Conservation (phyloP, 2,797 vertebrate species). For the Sebastes reedi region DNA sequence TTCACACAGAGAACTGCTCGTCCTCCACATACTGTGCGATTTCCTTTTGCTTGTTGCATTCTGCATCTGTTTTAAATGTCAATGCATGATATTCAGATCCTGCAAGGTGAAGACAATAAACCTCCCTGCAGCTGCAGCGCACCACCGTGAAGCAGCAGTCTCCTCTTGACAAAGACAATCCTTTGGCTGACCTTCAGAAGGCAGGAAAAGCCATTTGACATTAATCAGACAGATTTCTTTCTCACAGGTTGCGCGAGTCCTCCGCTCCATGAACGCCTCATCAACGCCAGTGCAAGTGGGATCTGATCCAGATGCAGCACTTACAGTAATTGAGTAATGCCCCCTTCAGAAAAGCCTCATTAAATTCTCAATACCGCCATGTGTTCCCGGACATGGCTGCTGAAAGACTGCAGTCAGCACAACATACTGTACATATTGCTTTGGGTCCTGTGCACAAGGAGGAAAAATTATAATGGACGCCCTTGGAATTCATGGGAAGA, state of each 20-base stretch:
- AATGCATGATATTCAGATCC: neutral
- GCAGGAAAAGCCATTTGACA: conserved; percentile 37
- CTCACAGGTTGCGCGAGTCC: conserved; percentile 29
- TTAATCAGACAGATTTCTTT: conserved; percentile 39
- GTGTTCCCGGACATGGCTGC: conserved; percentile 62
- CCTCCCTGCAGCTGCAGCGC: neutral
- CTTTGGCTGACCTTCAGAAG: conserved; percentile 58
- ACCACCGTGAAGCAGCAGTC: neutral
- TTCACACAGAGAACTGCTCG: neutral
- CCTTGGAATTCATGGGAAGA: conserved; percentile 13
- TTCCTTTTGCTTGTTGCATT: neutral
- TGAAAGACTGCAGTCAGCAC: conserved; percentile 63
- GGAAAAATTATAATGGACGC: conserved; percentile 5
- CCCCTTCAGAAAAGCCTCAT: conserved; percentile 75
- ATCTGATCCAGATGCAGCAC: conserved; percentile 68
- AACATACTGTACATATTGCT: conserved; percentile 29
- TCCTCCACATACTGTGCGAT: neutral
- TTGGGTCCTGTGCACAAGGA: neutral
- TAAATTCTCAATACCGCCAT: conserved; percentile 71
- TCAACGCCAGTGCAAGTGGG: conserved; percentile 30
- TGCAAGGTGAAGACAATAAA: conserved; percentile 8
- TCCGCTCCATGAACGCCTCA: conserved; percentile 30
- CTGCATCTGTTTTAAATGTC: neutral
- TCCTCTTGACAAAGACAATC: conserved; percentile 21
- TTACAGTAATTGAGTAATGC: conserved; percentile 73